These are phyloP conservation scores for Microplitis deprimator DNA, from an alignment of 2,888 invertebrate genomes.

Conservation along the genomic window DNA sequence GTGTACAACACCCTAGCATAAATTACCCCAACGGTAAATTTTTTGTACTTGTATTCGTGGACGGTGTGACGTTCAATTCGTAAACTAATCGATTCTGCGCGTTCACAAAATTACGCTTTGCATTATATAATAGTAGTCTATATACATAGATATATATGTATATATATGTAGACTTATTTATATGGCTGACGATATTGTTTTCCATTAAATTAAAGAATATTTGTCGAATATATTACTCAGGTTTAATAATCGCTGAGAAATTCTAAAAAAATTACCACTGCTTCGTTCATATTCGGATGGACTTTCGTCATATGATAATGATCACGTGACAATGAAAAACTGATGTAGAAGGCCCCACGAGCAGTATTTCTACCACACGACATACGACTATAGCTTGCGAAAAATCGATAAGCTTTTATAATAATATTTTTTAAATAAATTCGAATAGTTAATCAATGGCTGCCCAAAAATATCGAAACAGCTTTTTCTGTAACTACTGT, in stretches of 20 bases:
- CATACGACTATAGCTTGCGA: background rate
- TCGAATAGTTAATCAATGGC: background rate
- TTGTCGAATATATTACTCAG: no score
- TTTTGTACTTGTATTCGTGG: background rate
- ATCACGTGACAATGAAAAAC: constrained; percentile 37
- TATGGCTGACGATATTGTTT: no score
- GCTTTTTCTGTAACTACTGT: background rate
- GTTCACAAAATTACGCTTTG: constrained; percentile 4
- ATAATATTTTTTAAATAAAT: constrained; percentile 16
- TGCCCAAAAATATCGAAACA: background rate
- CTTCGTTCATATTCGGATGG: background rate
- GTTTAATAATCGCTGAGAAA: no score
- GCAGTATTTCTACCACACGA: constrained; percentile 16
- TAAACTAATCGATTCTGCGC: constrained; percentile 36
- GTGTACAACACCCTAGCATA: constrained; percentile 4
- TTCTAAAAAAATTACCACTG: no score
- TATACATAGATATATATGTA: background rate
- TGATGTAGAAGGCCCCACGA: constrained; percentile 30
- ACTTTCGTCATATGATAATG: background rate
- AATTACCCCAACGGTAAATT: background rate
- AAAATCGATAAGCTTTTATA: constrained; percentile 37
- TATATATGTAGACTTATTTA: no score
- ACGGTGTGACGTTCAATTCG: background rate
- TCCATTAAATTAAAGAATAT: no score
- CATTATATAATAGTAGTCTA: background rate